Percentiles rank a stretch among this genome's conserved stretches.
phyloP scores from a whole-genome alignment of 2,113 vertebrate genomes.

The Steatornis caripensis region DNA sequence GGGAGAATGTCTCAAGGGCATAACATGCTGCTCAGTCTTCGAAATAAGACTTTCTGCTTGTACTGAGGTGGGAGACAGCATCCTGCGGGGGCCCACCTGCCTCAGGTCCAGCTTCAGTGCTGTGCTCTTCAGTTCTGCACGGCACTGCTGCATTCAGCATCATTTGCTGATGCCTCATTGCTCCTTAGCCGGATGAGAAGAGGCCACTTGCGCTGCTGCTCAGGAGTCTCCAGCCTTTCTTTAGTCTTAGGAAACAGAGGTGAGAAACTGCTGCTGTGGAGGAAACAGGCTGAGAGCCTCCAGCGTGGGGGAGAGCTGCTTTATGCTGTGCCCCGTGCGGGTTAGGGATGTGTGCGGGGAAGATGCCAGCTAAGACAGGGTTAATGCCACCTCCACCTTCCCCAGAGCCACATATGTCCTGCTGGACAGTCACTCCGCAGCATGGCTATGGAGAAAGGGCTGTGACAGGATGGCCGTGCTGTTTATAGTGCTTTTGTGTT shows the following conservation, averaged over 20 bases:
- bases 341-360: not conserved
- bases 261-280: not conserved
- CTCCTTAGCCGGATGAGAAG: not conserved
- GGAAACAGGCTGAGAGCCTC: not conserved
- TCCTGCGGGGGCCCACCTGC: not conserved
- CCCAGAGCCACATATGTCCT: not conserved
- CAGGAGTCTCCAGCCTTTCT: not conserved
- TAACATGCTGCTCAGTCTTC: not conserved
- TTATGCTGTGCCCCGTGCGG: rapidly evolving
- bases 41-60: not conserved
- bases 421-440: not conserved
- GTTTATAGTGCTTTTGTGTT: not conserved
- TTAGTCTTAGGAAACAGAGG: not conserved
- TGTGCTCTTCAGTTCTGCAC: not conserved
- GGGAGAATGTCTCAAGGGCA: not conserved
- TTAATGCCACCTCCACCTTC: not conserved
- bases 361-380: not conserved
- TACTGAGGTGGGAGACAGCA: not conserved
- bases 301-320: not conserved
- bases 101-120: not conserved
- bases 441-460: not conserved
- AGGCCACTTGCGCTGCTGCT: not conserved
- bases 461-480: not conserved
- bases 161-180: not conserved
- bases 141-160: not conserved